Conservation (phyloP, 1,140 invertebrate species). For the Kradibia gibbosae region DNA sequence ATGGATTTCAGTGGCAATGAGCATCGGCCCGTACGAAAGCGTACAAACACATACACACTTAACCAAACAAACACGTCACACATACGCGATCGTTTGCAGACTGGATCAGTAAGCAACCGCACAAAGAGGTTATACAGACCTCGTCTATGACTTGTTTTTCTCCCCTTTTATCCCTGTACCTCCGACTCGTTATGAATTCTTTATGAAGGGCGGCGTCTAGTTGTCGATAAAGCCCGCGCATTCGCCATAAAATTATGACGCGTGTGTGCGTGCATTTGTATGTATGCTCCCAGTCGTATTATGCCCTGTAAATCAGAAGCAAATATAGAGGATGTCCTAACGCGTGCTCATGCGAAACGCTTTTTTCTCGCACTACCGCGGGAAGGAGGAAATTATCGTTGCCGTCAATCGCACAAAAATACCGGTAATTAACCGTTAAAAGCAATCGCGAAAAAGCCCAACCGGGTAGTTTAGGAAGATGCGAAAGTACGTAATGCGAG, state of each 20-base stretch:
- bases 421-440: conserved; percentile 41
- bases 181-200: conserved; percentile 29
- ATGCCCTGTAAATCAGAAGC: conserved; percentile 17
- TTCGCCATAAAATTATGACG: conserved; percentile 7
- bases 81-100: not conserved
- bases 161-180: not conserved
- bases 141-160: not conserved
- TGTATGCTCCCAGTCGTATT: not conserved
- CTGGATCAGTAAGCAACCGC: not conserved
- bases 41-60: not conserved
- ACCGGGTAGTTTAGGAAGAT: conserved; percentile 11
- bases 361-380: not conserved
- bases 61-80: not conserved
- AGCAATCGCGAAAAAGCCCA: conserved; percentile 29
- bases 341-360: not conserved
- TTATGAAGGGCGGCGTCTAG: conserved; percentile 19
- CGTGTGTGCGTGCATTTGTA: not conserved
- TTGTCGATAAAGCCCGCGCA: not conserved
- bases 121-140: not conserved
- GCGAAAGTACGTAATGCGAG: conserved; percentile 6
- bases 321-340: not conserved
- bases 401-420: not conserved
- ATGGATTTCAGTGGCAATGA: conserved; percentile 7
- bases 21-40: not conserved
- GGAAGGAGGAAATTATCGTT: conserved; percentile 1